Percentiles rank a stretch among this genome's conserved stretches.
phyloP scores from a whole-genome alignment of 1,140 invertebrate species.

The Hyphantria cunea region DNA sequence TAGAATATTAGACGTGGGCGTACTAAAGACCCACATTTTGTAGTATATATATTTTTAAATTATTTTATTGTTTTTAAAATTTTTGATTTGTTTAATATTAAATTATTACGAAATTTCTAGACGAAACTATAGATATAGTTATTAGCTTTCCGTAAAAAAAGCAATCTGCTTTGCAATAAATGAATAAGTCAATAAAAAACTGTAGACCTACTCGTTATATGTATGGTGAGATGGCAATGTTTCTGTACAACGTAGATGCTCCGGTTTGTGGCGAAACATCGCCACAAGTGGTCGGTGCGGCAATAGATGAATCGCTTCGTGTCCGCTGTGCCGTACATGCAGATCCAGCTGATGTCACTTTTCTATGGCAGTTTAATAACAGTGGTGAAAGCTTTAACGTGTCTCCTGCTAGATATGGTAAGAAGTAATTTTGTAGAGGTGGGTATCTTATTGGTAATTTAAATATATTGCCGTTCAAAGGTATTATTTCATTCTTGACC shows the following conservation, averaged over 20 bases:
- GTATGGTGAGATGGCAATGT: background rate
- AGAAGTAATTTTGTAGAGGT: constrained; percentile 5
- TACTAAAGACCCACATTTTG: too few relatives aligned
- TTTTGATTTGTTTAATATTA: background rate
- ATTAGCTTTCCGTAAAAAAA: too few relatives aligned
- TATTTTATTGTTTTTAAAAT: too few relatives aligned
- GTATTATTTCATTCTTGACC: too few relatives aligned
- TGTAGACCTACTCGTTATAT: background rate
- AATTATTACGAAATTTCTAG: too few relatives aligned
- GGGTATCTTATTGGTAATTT: too few relatives aligned
- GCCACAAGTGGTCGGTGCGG: constrained; percentile 90
- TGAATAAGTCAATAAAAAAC: too few relatives aligned
- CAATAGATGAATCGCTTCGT: constrained; percentile 90
- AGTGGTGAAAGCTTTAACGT: constrained; percentile 93
- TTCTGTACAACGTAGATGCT: constrained; percentile 84
- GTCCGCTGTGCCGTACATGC: constrained; percentile 93
- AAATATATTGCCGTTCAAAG: too few relatives aligned
- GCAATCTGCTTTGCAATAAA: too few relatives aligned
- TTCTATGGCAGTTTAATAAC: constrained; percentile 94
- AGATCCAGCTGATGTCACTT: constrained; percentile 91
- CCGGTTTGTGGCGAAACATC: constrained; percentile 89
- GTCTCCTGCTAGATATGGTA: constrained; percentile 84
- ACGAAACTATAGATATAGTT: too few relatives aligned
- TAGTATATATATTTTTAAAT: too few relatives aligned
- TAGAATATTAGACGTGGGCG: too few relatives aligned